Evolutionary conservation across 92 coral and sea anemone genomes (phyloP), one percentile per base, ranked within the genome.

Genomic region (Zoanthus sansibaricus): DNA sequence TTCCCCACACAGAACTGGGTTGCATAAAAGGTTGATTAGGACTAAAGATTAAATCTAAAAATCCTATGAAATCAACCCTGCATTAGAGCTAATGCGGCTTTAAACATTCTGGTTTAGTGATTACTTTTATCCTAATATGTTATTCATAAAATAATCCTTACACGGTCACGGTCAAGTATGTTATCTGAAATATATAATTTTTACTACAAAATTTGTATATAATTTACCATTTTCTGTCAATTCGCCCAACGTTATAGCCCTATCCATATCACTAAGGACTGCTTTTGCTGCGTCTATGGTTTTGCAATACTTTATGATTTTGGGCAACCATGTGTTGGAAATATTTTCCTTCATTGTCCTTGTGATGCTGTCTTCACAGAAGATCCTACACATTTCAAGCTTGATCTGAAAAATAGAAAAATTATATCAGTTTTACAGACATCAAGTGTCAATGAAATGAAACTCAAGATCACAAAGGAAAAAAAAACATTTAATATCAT

Each of bases 201-300:
- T 54, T 54, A 54, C 59, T 54, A 54, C 59, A 54, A 4, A 12
- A 4, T 54, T 54, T 4, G 59, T 54, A 54, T 54, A 54, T 51
- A 48, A 33, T 49, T 78, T 49, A 78, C 83, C 83, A 49, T 78
- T 78, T 78, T 78, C 72, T 18, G 72, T 42, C 42, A 78, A 16
- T 33, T 78, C 69, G n/a, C 83, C 83, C 20, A 78, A 51, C 6
- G 61, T n/a, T 78, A 78, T 78, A 21, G 83, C 72, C 7, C 59
- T 25, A 3, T 54, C 11, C 59, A 54, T 25, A 25, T 25, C 25
- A 25, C 25, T 25, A 25, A 25, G 25, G 25, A 25, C 25, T 25
- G 25, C 25, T 25, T 25, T 25, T 25, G 0, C 25, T 25, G 25
- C 25, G 0, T 25, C 25, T 25, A 25, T 25, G 0, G 25, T 25